Evolutionary conservation across 1,140 invertebrate genomes (phyloP), one percentile per base, ranked within the genome.

Genomic region (Wasmannia auropunctata): DNA sequence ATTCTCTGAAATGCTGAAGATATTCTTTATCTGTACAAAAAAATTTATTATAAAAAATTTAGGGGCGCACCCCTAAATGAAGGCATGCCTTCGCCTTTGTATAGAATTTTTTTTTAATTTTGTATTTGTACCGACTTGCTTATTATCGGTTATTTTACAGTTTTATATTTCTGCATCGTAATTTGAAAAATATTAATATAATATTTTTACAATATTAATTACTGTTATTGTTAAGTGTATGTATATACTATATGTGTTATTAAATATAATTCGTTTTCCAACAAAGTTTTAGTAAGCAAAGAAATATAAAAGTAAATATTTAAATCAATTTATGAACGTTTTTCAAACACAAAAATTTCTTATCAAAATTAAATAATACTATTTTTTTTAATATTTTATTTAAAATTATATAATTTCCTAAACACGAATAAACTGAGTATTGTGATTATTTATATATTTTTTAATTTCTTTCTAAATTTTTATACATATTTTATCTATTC

Each of bases 311-410:
- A 54, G 31, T 37, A 10, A 34, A 8, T 11, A 74, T 22, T 54
- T 37, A 22, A 2, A 54, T 37, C n/a, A n/a, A n/a, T n/a, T n/a
- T n/a, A n/a, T n/a, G n/a, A n/a, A n/a, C n/a, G n/a, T n/a, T n/a
- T n/a, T n/a, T n/a, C n/a, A n/a, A n/a, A n/a, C n/a, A n/a, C n/a
- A n/a, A n/a, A n/a, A n/a, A n/a, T n/a, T n/a, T n/a, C n/a, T n/a
- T n/a, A n/a, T 25, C 2, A 56, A 25, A 25, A 19, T 28, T 46
- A 74, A 37, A 22, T 16, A 22, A 54, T 54, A 34, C 19, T 70
- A 31, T n/a, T 2, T 72, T n/a, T 34, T 74, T n/a, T n/a, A n/a
- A 54, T 37, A 65, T 65, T 65, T 62, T 62, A 62, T 31, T 34
- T n/a, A 8, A 62, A 62, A 62, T 62, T 62, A 34, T 62, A 0